Base-by-base conservation (phyloP, 2,888 invertebrate genomes). In the Lochmaea capreae region DNA sequence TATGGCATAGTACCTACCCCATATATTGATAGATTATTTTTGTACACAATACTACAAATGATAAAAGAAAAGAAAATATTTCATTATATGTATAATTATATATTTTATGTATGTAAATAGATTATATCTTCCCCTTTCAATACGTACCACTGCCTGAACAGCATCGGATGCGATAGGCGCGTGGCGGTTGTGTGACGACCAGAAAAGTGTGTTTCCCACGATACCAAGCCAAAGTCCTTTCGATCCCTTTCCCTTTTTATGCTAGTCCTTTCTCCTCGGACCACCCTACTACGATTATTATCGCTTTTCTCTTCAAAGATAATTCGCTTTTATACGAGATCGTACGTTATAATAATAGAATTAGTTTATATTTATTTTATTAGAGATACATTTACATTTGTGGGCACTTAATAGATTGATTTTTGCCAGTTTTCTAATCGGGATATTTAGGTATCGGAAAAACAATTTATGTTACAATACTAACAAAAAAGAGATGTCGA, bases 171-270 rank as follows among this genome's bases (percentile, higher is more conserved):
- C 62, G 42, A 42, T 62, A 18, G 81, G 78, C 84, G 82, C 83
- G 84, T 84, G 84, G 77, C 84, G 77, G 81, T 79, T 82, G 83
- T 84, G 84, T 84, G 84, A 84, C 83, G 80, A 80, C 79, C 79
- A 81, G 82, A 82, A 81, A 81, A 81, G 79, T 82, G 72, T 78
- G 79, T 83, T 84, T 84, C 84, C 84, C 84, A 84, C 84, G 84
- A 77, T 78, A 78, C 77, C 70, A 61, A 49, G 18, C 62, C 54
- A 39, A 43, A 43, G 43, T 67, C 59, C 67, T 66, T 71, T 66
- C 43, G 57, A 63, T 67, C 70, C 70, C 67, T 67, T 69, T 71
- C 69, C 58, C 61, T 65, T 65, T 10, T 42, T 67, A 43, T 65
- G 67, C 42, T 42, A 22, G 61, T 5, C 22, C 22, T 22, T 43